Percentiles rank a stretch among this genome's conserved stretches.
Conservation (phyloP, 1,140 invertebrate genomes). For the Asbolus verrucosus region DNA sequence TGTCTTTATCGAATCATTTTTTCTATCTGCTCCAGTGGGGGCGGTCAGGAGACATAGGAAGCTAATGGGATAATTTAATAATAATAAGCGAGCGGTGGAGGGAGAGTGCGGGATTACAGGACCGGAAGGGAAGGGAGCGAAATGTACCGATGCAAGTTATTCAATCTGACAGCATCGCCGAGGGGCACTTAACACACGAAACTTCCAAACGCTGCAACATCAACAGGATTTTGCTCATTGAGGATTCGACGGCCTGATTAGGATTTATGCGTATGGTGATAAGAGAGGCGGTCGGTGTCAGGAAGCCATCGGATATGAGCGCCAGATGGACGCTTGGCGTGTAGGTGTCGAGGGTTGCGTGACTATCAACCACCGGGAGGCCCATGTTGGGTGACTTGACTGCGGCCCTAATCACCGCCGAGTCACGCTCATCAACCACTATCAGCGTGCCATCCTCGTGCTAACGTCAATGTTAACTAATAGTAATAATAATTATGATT, state of each 20-base stretch:
- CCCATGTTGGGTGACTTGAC: slow-evolving; percentile 34
- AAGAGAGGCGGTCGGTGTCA: slow-evolving; percentile 14
- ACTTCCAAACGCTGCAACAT: slow-evolving; percentile 16
- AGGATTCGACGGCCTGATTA: too few relatives aligned
- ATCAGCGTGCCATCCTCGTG: slow-evolving; percentile 36
- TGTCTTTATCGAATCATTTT: slow-evolving; percentile 29
- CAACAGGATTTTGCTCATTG: too few relatives aligned
- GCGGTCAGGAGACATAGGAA: slow-evolving; percentile 24
- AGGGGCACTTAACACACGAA: slow-evolving; percentile 38
- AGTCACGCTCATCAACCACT: slow-evolving; percentile 38
- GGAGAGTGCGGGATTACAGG: slow-evolving; percentile 42
- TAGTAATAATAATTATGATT: slow-evolving; percentile 32
- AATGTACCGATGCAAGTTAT: slow-evolving; percentile 15
- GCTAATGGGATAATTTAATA: slow-evolving; percentile 44
- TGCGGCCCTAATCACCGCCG: slow-evolving; percentile 30
- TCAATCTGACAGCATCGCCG: slow-evolving; percentile 39
- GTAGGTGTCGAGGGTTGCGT: slow-evolving; percentile 36
- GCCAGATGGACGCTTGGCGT: slow-evolving; percentile 26
- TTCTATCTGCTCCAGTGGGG: slow-evolving; percentile 2
- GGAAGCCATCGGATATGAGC: slow-evolving; percentile 7
- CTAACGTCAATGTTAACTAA: slow-evolving; percentile 38
- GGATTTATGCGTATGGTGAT: slow-evolving; percentile 31
- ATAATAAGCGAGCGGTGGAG: slow-evolving; percentile 40
- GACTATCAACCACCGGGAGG: slow-evolving; percentile 19
- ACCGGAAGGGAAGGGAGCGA: slow-evolving; percentile 24